A percentile compares a stretch with the other conserved stretches of the same genome.
phyloP scores from a whole-genome alignment of 37 sponge, comb jelly and placozoan species.

The Ephydatia muelleri region DNA sequence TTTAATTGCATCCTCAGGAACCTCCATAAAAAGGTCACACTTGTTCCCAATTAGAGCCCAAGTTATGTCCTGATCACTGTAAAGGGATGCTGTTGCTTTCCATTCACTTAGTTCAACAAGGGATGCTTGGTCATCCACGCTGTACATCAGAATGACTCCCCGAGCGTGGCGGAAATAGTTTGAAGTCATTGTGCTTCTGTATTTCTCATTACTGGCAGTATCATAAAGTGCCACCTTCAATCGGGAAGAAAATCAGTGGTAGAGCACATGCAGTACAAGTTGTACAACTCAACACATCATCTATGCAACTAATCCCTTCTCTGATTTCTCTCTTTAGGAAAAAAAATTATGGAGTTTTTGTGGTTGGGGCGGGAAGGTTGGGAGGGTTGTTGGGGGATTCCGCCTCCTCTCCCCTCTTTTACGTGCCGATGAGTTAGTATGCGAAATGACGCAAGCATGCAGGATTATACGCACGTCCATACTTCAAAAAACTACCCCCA shows the following conservation, averaged over 20 bases:
- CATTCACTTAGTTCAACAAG: slow-evolving; percentile 63
- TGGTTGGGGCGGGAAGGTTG: no score
- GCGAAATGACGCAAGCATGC: no score
- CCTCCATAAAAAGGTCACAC: slow-evolving; percentile 51
- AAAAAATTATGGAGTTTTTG: no score
- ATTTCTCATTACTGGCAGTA: slow-evolving; percentile 80
- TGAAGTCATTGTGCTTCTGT: slow-evolving; percentile 63
- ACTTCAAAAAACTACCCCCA: no score
- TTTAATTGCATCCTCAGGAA: slow-evolving; percentile 22
- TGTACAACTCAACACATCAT: no score
- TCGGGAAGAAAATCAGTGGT: neutral
- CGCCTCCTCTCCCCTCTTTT: no score
- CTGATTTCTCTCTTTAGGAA: no score
- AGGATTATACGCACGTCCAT: no score
- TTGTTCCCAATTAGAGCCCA: slow-evolving; percentile 78
- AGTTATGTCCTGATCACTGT: slow-evolving; percentile 9
- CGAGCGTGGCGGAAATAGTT: slow-evolving; percentile 68
- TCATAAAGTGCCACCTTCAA: slow-evolving; percentile 63
- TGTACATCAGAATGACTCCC: slow-evolving; percentile 73
- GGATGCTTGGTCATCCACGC: slow-evolving; percentile 59
- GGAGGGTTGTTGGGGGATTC: no score
- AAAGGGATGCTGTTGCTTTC: slow-evolving; percentile 42
- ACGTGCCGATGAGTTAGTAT: no score
- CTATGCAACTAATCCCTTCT: no score
- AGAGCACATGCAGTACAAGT: neutral